These are phyloP conservation scores for Pygocentrus nattereri DNA, from an alignment of 2,797 vertebrate species.

Conservation along the genomic window DNA sequence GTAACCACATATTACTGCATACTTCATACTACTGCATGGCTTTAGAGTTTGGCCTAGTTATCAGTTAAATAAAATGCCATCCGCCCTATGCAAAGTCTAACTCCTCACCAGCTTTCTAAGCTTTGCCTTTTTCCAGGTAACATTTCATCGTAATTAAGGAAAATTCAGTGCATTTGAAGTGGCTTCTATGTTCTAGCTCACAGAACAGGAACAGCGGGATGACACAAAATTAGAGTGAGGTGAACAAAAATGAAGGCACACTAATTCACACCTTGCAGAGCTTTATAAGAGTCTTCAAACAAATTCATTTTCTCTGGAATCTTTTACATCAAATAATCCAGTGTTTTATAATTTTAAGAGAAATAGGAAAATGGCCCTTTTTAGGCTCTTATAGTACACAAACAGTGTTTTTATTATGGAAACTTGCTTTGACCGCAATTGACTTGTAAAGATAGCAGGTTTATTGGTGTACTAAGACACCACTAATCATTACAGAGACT, in stretches of 20 bases:
- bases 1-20: too few species aligned
- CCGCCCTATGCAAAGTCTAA: conserved; percentile 10
- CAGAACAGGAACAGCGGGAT: not conserved
- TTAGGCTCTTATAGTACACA: not conserved
- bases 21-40: not conserved
- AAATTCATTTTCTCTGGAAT: conserved; percentile 12
- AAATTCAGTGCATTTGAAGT: conserved; percentile 35
- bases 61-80: conserved; percentile 16
- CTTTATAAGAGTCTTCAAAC: conserved; percentile 20
- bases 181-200: conserved; percentile 33
- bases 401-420: too few species aligned
- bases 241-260: conserved; percentile 6
- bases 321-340: not conserved
- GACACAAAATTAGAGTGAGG: conserved; percentile 10
- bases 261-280: not conserved
- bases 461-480: not conserved
- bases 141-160: conserved; percentile 50
- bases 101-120: conserved; percentile 8
- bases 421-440: not conserved
- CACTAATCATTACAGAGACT: not conserved
- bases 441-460: not conserved
- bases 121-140: conserved; percentile 39
- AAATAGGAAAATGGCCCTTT: not conserved
- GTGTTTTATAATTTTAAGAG: not conserved
- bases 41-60: not conserved